phyloP scores from a whole-genome alignment of 1,140 invertebrate genomes.

The Psilanteris sp. region DNA sequence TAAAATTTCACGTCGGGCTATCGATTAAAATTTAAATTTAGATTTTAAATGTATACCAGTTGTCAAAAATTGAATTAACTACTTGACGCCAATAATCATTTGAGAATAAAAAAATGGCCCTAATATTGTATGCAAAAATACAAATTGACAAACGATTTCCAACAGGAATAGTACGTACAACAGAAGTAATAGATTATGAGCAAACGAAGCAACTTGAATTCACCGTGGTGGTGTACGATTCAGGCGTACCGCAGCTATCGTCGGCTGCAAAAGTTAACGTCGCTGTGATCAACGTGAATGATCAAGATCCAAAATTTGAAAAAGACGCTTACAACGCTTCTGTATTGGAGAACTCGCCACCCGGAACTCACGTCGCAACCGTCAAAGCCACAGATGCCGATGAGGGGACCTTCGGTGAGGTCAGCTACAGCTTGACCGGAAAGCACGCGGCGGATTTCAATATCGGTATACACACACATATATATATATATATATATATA shows the following conservation, averaged over 20 bases:
- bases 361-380: conserved; percentile 84
- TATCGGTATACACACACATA: conserved; percentile 82
- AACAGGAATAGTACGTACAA: conserved; percentile 88
- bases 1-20: too few species aligned
- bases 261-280: conserved; percentile 87
- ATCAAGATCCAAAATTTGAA: conserved; percentile 90
- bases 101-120: too few species aligned
- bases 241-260: conserved; percentile 89
- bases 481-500: too few species aligned
- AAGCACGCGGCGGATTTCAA: conserved; percentile 85
- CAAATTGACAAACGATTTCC: too few species aligned
- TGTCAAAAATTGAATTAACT: too few species aligned
- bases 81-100: too few species aligned
- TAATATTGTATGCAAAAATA: too few species aligned
- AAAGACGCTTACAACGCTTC: conserved; percentile 84
- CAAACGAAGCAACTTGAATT: conserved; percentile 87
- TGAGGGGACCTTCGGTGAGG: conserved; percentile 85
- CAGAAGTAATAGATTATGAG: conserved; percentile 91
- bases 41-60: too few species aligned
- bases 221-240: conserved; percentile 89
- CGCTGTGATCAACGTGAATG: conserved; percentile 91
- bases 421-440: conserved; percentile 89
- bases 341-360: conserved; percentile 87
- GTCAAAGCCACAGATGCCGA: conserved; percentile 88
- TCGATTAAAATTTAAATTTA: too few species aligned